phyloP scores from a whole-genome alignment of 92 coral and sea anemone genomes.

The Galaxea fascicularis region DNA sequence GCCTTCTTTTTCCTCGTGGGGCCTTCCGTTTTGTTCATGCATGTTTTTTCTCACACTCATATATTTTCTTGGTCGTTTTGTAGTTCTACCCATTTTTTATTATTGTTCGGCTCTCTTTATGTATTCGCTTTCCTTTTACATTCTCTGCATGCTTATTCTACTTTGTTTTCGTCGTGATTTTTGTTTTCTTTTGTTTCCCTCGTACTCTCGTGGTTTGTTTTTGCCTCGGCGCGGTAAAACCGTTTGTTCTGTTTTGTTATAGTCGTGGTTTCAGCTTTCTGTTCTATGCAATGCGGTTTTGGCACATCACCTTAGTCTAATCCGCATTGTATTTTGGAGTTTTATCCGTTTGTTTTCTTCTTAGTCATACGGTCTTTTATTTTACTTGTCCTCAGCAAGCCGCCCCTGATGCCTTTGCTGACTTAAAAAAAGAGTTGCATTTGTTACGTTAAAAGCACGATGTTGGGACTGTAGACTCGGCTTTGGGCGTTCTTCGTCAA shows the following conservation, averaged over 20 bases:
- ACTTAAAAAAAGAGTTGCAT: constrained; percentile 6
- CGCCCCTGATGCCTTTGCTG: constrained; percentile 6
- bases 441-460: constrained; percentile 22
- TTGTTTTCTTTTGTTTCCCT: constrained; percentile 3
- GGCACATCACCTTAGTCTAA: too few relatives aligned
- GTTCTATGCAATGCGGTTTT: neutral
- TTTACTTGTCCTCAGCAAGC: constrained; percentile 1
- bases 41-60: neutral
- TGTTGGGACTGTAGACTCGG: constrained; percentile 7
- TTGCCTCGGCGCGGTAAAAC: neutral
- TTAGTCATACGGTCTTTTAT: neutral
- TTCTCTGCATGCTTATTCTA: neutral
- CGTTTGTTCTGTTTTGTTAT: constrained; percentile 3
- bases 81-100: neutral
- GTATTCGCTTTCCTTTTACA: neutral
- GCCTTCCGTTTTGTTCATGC: too few relatives aligned
- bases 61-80: neutral
- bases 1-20: neutral
- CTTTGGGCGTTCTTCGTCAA: constrained; percentile 6
- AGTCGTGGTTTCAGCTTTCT: neutral
- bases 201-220: neutral
- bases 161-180: neutral
- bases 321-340: too few relatives aligned
- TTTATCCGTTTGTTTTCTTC: too few relatives aligned
- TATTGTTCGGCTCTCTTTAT: too few relatives aligned